Conservation (phyloP, 2,113 vertebrate genomes). For the Dasyornis broadbenti region DNA sequence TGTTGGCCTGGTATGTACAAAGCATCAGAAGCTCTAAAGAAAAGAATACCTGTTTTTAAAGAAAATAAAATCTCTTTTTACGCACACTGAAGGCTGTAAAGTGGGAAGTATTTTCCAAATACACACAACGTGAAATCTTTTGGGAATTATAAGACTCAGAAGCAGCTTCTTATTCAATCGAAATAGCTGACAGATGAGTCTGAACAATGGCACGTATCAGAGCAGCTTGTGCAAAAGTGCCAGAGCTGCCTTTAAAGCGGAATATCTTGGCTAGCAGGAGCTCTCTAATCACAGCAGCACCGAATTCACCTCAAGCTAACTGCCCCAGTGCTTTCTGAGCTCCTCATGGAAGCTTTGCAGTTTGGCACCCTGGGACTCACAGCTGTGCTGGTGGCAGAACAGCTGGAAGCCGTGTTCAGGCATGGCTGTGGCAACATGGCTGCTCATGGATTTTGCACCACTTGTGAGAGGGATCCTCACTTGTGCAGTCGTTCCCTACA, state of each 20-base stretch:
- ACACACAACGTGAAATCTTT: neutral
- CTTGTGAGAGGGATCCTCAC: neutral
- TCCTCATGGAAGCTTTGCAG: neutral
- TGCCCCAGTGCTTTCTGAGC: neutral
- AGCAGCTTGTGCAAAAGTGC: neutral
- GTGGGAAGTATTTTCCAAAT: neutral
- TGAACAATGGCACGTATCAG: neutral
- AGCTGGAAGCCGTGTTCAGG: neutral
- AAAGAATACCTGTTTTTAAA: neutral
- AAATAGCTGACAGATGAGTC: neutral
- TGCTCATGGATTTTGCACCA: neutral
- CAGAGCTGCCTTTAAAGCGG: neutral
- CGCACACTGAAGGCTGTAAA: neutral
- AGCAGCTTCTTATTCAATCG: neutral
- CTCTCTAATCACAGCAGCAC: neutral
- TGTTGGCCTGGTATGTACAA: neutral
- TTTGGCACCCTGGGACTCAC: neutral
- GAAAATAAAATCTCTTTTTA: neutral
- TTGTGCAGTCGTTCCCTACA: rapidly evolving
- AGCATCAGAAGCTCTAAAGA: neutral
- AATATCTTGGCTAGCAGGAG: neutral
- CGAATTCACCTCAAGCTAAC: neutral
- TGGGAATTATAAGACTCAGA: neutral
- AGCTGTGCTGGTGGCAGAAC: neutral
- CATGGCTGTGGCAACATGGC: neutral